Percentiles rank a stretch among this genome's conserved stretches.
phyloP scores from a whole-genome alignment of 2,888 invertebrate species.

The Archips xylosteana region DNA sequence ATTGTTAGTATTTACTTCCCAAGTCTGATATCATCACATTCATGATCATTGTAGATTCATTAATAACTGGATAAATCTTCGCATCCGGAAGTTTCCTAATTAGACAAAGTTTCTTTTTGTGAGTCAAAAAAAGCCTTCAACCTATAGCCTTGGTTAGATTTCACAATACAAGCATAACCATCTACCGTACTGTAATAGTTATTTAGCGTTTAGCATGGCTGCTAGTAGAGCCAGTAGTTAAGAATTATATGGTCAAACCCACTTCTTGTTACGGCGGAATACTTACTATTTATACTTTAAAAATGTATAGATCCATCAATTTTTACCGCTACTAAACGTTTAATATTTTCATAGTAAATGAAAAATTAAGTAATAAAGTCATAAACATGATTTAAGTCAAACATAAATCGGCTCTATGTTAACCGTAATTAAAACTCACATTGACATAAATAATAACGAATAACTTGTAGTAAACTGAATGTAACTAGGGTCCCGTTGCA shows the following conservation, averaged over 20 bases:
- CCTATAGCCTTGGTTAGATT: slow-evolving; percentile 31
- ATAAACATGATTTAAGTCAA: too few relatives aligned
- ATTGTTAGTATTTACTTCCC: background rate
- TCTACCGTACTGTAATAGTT: background rate
- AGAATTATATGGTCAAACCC: background rate
- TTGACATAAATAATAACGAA: too few relatives aligned
- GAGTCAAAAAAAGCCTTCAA: slow-evolving; percentile 17
- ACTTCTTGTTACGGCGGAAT: background rate
- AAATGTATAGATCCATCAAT: too few relatives aligned
- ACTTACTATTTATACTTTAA: too few relatives aligned
- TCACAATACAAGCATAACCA: slow-evolving; percentile 27
- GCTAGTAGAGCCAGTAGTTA: background rate
- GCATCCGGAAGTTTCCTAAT: slow-evolving; percentile 31
- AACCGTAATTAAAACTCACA: too few relatives aligned
- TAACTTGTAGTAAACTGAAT: too few relatives aligned
- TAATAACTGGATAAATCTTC: slow-evolving; percentile 34
- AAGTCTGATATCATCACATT: background rate
- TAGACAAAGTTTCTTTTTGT: slow-evolving; percentile 32
- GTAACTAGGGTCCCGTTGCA: too few relatives aligned
- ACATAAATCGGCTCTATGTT: too few relatives aligned
- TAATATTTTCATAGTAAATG: background rate
- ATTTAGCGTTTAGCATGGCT: slow-evolving; percentile 12
- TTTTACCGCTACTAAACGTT: background rate
- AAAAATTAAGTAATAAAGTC: too few relatives aligned
- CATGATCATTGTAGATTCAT: slow-evolving; percentile 1